phyloP scores from a whole-genome alignment of 2,888 invertebrate species.

The Cheilosia impressa region DNA sequence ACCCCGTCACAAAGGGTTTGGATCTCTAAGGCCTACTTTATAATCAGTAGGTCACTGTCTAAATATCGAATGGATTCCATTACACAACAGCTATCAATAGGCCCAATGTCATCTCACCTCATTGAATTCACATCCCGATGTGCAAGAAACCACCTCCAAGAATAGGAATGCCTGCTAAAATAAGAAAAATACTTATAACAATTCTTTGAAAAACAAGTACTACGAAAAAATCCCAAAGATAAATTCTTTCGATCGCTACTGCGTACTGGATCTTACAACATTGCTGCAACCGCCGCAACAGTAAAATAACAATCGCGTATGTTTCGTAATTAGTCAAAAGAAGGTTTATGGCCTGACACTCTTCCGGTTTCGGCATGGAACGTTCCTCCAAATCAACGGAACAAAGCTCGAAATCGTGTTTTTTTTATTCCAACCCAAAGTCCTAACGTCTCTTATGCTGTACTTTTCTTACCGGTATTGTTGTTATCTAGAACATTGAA shows the following conservation, averaged over 20 bases:
- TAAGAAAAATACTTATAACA: background rate
- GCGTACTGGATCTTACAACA: conserved; percentile 47
- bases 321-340: conserved; percentile 73
- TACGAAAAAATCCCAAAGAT: conserved; percentile 14
- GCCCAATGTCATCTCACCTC: background rate
- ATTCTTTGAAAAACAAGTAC: background rate
- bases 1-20: too few species aligned
- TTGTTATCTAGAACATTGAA: conserved; percentile 72
- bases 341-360: conserved; percentile 71
- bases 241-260: conserved; percentile 38
- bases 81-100: background rate
- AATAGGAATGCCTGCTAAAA: background rate
- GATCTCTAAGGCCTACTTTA: too few species aligned
- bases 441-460: conserved; percentile 32
- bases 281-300: conserved; percentile 42
- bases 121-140: background rate
- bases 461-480: conserved; percentile 66
- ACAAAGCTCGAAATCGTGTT: conserved; percentile 46
- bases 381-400: conserved; percentile 55
- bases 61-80: background rate
- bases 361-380: conserved; percentile 64
- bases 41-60: too few species aligned
- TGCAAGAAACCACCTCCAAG: too few species aligned
- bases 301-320: conserved; percentile 46
- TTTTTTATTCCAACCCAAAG: conserved; percentile 27